Percentiles rank a stretch among this genome's conserved stretches.
phyloP scores from a whole-genome alignment of 2,113 vertebrate species.

The Aegithalos caudatus region DNA sequence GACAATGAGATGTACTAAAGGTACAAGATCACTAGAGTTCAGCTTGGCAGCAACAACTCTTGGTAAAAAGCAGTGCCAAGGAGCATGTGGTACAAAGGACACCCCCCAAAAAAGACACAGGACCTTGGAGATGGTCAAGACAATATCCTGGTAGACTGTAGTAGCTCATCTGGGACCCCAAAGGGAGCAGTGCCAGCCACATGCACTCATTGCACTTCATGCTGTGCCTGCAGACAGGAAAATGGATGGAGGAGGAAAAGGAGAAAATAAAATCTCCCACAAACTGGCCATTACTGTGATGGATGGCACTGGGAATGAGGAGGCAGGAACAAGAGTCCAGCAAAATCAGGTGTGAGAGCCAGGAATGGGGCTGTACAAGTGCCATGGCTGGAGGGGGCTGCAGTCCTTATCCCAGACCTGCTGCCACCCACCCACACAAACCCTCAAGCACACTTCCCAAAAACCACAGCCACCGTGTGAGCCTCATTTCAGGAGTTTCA shows the following conservation, averaged over 20 bases:
- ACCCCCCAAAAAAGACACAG: fast-evolving
- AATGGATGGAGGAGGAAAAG: not conserved
- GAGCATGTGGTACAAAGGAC: not conserved
- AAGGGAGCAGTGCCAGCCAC: not conserved
- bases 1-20: not conserved
- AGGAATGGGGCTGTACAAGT: not conserved
- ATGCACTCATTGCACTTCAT: not conserved
- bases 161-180: not conserved
- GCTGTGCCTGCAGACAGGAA: not conserved
- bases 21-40: not conserved
- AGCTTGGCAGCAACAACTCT: not conserved
- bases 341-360: not conserved
- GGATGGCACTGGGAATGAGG: not conserved
- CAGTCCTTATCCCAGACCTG: not conserved
- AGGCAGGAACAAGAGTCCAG: not conserved
- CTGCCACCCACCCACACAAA: not conserved
- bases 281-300: not conserved
- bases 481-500: not conserved
- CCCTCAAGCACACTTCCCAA: not conserved
- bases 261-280: slow-evolving; percentile 5
- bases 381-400: not conserved
- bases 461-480: not conserved
- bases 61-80: not conserved
- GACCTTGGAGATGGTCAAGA: not conserved
- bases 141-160: not conserved